Percentiles rank a stretch among this genome's conserved stretches.
phyloP scores from a whole-genome alignment of 1,140 invertebrate genomes.

The Papilio dardanus region DNA sequence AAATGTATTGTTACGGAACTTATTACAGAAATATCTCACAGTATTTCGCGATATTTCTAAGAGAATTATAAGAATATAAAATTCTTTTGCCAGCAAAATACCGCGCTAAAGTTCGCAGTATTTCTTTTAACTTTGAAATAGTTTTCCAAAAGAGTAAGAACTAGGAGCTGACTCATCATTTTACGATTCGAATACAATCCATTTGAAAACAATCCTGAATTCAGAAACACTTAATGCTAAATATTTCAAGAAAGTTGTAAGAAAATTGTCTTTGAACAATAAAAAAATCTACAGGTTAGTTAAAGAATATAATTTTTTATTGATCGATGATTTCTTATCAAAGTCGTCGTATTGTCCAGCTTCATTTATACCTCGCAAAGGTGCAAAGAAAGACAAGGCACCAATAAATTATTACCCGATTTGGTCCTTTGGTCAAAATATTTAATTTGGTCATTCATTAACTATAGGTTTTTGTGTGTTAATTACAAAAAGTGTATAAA shows the following conservation, averaged over 20 bases:
- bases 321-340: too few species aligned
- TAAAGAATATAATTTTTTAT: too few species aligned
- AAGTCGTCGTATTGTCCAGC: too few species aligned
- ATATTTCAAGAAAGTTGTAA: too few species aligned
- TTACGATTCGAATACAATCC: not conserved
- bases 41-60: not conserved
- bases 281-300: too few species aligned
- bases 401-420: too few species aligned
- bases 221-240: not conserved
- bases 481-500: slow-evolving; percentile 1
- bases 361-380: too few species aligned
- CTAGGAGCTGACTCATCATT: not conserved
- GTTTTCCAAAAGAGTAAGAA: not conserved
- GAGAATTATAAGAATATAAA: not conserved
- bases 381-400: too few species aligned
- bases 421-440: too few species aligned
- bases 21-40: not conserved
- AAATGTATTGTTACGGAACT: too few species aligned
- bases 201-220: not conserved
- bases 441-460: not conserved
- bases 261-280: too few species aligned
- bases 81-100: not conserved
- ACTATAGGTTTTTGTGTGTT: not conserved
- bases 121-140: not conserved
- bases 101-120: not conserved